Percentiles rank a stretch among this genome's conserved stretches.
Conservation (phyloP, 1,140 invertebrate genomes). For the Monochamus saltuarius region DNA sequence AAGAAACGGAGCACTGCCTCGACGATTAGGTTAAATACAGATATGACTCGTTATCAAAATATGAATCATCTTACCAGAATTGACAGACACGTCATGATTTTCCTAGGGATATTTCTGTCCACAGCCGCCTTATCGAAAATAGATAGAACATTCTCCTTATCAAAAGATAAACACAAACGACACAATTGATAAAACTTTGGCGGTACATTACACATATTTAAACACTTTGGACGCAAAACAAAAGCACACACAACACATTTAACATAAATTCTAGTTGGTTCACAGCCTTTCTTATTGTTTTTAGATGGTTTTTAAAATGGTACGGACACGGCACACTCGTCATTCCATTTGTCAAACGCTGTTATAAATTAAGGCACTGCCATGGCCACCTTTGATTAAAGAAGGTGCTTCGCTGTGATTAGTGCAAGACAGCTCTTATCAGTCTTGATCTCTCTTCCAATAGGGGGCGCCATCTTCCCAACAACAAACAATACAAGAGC, state of each 20-base stretch:
- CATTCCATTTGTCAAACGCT: constrained; percentile 31
- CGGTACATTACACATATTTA: constrained; percentile 68
- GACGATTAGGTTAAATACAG: constrained; percentile 15
- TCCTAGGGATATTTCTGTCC: constrained; percentile 48
- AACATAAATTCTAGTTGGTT: constrained; percentile 33
- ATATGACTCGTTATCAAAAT: constrained; percentile 11
- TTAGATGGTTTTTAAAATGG: constrained; percentile 16
- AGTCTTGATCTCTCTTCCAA: constrained; percentile 23
- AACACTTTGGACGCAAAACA: constrained; percentile 45
- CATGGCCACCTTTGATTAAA: constrained; percentile 38
- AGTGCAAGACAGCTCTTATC: constrained; percentile 28
- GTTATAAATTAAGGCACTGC: constrained; percentile 50
- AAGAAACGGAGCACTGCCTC: constrained; percentile 8
- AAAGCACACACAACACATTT: constrained; percentile 41
- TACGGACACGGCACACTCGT: constrained; percentile 23
- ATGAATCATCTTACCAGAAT: constrained; percentile 51
- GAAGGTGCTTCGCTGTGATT: constrained; percentile 25
- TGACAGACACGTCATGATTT: constrained; percentile 55
- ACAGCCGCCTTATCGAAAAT: constrained; percentile 44
- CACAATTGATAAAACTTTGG: constrained; percentile 67
- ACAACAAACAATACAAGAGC: too few species aligned
- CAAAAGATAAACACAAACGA: constrained; percentile 60
- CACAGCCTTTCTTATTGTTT: constrained; percentile 43
- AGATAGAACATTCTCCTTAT: constrained; percentile 38
- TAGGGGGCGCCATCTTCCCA: constrained; percentile 12